Conservation (phyloP, 1,140 invertebrate species). For the Hestina assimilis region DNA sequence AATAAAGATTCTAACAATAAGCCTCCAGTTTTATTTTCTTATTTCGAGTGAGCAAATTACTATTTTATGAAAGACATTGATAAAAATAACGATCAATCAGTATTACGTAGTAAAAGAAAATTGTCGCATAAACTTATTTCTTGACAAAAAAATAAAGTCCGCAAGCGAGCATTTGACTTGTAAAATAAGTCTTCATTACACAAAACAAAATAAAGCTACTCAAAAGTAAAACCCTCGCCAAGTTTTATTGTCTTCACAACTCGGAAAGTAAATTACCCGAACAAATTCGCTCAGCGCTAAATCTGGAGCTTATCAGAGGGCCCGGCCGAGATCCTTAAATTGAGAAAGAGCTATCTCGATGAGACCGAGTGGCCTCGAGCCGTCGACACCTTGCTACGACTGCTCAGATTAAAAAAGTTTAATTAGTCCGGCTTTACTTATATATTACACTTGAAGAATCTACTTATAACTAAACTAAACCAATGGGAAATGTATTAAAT, state of each 20-base stretch:
- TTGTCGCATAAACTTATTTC: constrained; percentile 10
- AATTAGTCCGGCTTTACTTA: constrained; percentile 54
- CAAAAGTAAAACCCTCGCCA: constrained; percentile 53
- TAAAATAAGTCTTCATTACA: constrained; percentile 64
- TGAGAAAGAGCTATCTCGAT: constrained; percentile 69
- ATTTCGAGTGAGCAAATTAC: too few species aligned
- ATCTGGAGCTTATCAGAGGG: constrained; percentile 71
- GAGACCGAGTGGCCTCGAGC: constrained; percentile 50
- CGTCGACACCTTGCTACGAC: constrained; percentile 61
- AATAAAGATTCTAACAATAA: too few species aligned
- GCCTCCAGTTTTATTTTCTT: too few species aligned
- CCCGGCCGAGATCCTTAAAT: constrained; percentile 65
- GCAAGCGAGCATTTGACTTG: constrained; percentile 39
- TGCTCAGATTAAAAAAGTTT: constrained; percentile 66
- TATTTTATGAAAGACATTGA: too few species aligned
- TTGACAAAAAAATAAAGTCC: constrained; percentile 13
- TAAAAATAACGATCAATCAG: not conserved
- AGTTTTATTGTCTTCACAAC: constrained; percentile 74
- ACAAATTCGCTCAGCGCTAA: constrained; percentile 73
- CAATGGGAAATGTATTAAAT: too few species aligned
- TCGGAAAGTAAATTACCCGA: constrained; percentile 72
- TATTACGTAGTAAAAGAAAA: not conserved
- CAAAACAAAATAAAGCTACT: constrained; percentile 63
- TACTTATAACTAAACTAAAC: not conserved
- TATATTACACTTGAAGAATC: constrained; percentile 30